Evolutionary conservation across 1,140 invertebrate species (phyloP).

Genomic region (Ptiloglossa arizonensis): DNA sequence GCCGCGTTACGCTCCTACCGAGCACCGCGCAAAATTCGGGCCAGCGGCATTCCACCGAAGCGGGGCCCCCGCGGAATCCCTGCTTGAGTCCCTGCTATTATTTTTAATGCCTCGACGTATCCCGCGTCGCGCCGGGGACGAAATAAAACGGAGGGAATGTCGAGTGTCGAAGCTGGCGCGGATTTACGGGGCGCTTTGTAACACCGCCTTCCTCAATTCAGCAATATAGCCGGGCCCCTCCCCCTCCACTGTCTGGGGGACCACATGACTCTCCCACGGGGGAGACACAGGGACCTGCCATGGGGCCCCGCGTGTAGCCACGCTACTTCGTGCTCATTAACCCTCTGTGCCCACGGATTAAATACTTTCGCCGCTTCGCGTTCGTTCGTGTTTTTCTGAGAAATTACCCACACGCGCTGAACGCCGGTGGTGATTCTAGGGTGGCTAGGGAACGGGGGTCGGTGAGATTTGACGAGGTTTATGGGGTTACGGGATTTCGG

Average conservation of each 20-base stretch:
- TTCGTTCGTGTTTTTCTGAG: background rate
- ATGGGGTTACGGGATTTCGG: constrained; percentile 33
- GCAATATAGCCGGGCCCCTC: constrained; percentile 75
- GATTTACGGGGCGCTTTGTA: constrained; percentile 82
- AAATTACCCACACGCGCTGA: too few relatives aligned
- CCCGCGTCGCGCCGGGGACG: constrained; percentile 61
- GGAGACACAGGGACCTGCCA: constrained; percentile 41
- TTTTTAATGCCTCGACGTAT: constrained; percentile 77
- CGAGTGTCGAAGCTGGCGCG: constrained; percentile 80
- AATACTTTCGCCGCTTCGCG: constrained; percentile 52
- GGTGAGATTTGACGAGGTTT: constrained; percentile 39
- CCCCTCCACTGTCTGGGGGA: constrained; percentile 9
- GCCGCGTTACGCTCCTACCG: background rate
- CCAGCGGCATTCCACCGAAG: constrained; percentile 35
- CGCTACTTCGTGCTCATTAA: constrained; percentile 60
- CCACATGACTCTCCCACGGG: constrained; percentile 56
- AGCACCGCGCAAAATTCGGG: constrained; percentile 41
- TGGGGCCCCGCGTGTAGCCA: constrained; percentile 59
- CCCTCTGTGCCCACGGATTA: constrained; percentile 52
- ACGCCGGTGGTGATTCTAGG: too few relatives aligned
- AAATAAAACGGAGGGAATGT: constrained; percentile 69
- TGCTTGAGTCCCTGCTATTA: constrained; percentile 69
- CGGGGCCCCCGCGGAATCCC: constrained; percentile 43
- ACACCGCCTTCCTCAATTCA: constrained; percentile 82
- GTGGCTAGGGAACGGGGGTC: too few relatives aligned